Percentiles rank a stretch among this genome's conserved stretches.
phyloP scores from a whole-genome alignment of 2,797 vertebrate species.

The Microctenopoma stevenorrisi region DNA sequence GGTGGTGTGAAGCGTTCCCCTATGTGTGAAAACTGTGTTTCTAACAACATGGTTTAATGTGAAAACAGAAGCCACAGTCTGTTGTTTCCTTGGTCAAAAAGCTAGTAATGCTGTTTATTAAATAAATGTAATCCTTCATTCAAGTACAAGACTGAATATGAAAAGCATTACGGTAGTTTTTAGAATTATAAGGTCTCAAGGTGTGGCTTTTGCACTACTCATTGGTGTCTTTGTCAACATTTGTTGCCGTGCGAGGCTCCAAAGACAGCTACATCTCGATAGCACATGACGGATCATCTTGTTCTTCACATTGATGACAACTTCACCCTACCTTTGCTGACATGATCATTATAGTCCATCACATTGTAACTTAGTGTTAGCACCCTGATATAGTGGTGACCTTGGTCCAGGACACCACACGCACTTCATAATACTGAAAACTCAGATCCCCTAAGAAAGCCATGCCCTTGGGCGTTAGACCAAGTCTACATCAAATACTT shows the following conservation, averaged over 20 bases:
- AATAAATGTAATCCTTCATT: conserved; percentile 6
- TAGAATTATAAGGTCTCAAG: too few species aligned
- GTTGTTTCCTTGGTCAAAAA: conserved; percentile 10
- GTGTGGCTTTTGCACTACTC: background rate
- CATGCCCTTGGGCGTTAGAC: background rate
- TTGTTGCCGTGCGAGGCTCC: conserved; percentile 8
- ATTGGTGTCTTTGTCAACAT: conserved; percentile 7
- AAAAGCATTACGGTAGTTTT: conserved; percentile 3
- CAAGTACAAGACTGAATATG: conserved; percentile 16
- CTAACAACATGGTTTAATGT: conserved; percentile 45
- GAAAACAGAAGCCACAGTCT: conserved; percentile 42
- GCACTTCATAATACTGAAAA: conserved; percentile 15
- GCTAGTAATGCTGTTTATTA: background rate
- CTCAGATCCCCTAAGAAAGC: conserved; percentile 17
- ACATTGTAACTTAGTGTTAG: conserved; percentile 21
- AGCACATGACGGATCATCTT: conserved; percentile 26
- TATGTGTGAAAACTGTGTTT: conserved; percentile 49
- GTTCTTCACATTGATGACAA: conserved; percentile 37
- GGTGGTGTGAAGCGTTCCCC: conserved; percentile 35
- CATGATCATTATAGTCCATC: conserved; percentile 41
- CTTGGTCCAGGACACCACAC: conserved; percentile 10
- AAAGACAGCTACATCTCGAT: conserved; percentile 3
- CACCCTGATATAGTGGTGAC: conserved; percentile 45
- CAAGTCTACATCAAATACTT: conserved; percentile 1
- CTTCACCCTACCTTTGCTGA: conserved; percentile 43